Base-by-base conservation (phyloP, 2,888 invertebrate genomes). In the Endotricha flammealis region DNA sequence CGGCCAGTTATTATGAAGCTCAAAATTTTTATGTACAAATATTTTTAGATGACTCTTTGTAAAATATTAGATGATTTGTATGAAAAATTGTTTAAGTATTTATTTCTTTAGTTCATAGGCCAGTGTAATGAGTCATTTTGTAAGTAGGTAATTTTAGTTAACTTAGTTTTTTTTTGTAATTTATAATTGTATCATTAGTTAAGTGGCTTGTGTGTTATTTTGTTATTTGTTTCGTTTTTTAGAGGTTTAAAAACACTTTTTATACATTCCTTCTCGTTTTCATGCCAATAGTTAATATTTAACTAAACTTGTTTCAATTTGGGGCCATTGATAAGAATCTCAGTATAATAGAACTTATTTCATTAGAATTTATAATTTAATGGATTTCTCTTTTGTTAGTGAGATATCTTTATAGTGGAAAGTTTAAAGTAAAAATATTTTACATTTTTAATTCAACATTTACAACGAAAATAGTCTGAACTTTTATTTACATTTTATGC, bases 11-110 rank as follows among this genome's bases (percentile, higher is more conserved):
- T 69, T 64, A 64, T 50, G 68, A 82, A 72, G 81, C 83, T 83
- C 83, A 79, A 85, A 83, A 82, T 82, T 69, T 33, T 54, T 55
- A 65, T 82, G 82, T 85, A 83, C 82, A 83, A 82, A 81, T 67
- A 56, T 29, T 34, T 39, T 44, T 38, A 39, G 38, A 50, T 50
- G 53, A 62, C 53, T 52, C 44, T 55, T n/a, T 74, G 71, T 74
- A 71, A 56, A 53, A 62, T 61, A 57, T 48, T 54, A 58, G 51
- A 50, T 42, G 48, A 52, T 62, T 54, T 55, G 38, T 55, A 64
- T 57, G 55, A 42, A 46, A 42, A 53, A 55, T 46, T 50, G 50
- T 60, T 44, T 78, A 77, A 75, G 72, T 85, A 85, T 85, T 85
- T 85, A 83, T 85, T 85, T 64, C 45, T 28, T 54, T 80, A 81